These are phyloP conservation scores for Atrichornis clamosus DNA, from an alignment of 2,113 vertebrate genomes.

Conservation along the genomic window DNA sequence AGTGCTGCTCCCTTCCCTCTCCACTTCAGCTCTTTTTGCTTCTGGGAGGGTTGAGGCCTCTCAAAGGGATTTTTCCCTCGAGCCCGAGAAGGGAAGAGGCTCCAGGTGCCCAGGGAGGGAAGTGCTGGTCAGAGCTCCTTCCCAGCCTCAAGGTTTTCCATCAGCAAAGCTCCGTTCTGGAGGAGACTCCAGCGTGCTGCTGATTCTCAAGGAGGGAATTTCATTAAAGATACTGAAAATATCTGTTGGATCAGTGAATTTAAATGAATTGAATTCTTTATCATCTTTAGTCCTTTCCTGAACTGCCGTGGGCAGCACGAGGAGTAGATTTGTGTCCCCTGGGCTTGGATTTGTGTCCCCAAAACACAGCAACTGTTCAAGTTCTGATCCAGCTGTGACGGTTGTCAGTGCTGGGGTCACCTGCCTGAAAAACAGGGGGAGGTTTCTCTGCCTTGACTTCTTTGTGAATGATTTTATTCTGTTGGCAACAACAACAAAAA, in stretches of 20 bases:
- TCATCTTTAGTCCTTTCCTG: background rate
- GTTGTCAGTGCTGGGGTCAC: background rate
- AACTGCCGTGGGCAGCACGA: too few relatives aligned
- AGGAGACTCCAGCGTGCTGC: background rate
- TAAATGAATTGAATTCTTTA: background rate
- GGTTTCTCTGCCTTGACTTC: background rate
- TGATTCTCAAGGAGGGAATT: background rate
- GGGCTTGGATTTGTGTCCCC: background rate
- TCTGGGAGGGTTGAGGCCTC: background rate
- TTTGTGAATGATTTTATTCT: background rate
- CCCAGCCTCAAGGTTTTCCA: background rate
- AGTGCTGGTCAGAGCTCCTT: background rate
- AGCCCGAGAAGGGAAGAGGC: background rate
- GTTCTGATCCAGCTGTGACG: background rate
- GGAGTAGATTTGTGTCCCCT: too few relatives aligned
- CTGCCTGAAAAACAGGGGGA: background rate
- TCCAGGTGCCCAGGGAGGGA: background rate
- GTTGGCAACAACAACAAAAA: background rate
- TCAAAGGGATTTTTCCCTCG: background rate
- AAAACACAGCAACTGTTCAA: background rate
- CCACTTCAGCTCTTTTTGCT: background rate
- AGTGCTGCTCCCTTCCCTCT: background rate
- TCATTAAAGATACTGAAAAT: background rate
- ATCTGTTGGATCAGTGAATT: background rate
- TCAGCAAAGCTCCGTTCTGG: background rate